These are phyloP conservation scores for Urosaurus nigricauda DNA, from an alignment of 2,797 vertebrate species.

Conservation along the genomic window DNA sequence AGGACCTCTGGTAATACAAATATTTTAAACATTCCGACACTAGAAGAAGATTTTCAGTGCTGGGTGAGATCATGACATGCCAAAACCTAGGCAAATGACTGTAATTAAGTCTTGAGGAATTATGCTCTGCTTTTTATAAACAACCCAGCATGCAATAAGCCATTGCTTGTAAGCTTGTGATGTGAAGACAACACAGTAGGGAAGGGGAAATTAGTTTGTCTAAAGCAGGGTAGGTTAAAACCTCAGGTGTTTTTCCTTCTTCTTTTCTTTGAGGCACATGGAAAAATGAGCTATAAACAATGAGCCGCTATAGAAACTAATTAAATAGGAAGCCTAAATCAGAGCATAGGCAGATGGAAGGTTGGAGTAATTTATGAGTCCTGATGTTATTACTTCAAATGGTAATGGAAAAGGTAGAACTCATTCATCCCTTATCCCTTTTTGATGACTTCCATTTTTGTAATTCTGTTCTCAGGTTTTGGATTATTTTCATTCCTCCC, in stretches of 20 bases:
- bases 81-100: conserved; percentile 35
- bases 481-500: background rate
- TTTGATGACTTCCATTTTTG: conserved; percentile 13
- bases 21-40: conserved; percentile 28
- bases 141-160: conserved; percentile 25
- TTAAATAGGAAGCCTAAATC: conserved; percentile 72
- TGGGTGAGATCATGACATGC: background rate
- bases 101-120: conserved; percentile 63
- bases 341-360: conserved; percentile 23
- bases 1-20: conserved; percentile 25
- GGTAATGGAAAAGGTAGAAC: conserved; percentile 28
- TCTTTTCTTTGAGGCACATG: conserved; percentile 18
- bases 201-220: conserved; percentile 63
- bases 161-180: background rate
- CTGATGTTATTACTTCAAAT: conserved; percentile 16
- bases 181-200: conserved; percentile 26
- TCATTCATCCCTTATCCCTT: background rate
- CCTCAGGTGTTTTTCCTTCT: conserved; percentile 58
- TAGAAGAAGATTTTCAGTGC: background rate
- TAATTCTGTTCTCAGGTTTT: conserved; percentile 6
- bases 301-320: conserved; percentile 63
- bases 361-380: conserved; percentile 40
- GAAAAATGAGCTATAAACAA: conserved; percentile 72
- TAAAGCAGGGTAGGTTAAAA: conserved; percentile 65
- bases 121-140: conserved; percentile 49